A percentile compares a stretch with the other conserved stretches of the same genome.
Conservation (phyloP, 2,797 vertebrate species). For the Gymnoscopelus microlampas region DNA sequence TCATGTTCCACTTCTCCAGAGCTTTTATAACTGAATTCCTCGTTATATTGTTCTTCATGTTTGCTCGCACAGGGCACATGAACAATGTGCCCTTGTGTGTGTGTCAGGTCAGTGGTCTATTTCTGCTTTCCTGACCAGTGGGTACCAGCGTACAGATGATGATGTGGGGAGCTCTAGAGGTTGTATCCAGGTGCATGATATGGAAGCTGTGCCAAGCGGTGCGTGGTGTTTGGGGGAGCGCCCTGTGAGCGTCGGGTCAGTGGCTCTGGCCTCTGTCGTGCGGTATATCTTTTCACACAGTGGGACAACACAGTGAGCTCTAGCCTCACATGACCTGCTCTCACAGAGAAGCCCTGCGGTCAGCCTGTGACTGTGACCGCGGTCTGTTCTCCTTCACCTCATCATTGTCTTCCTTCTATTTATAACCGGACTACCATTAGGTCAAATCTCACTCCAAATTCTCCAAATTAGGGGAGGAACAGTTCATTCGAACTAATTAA, state of each 20-base stretch:
- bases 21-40: no score
- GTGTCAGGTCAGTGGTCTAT: constrained; percentile 32
- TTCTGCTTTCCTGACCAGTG: background rate
- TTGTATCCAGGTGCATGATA: constrained; percentile 45
- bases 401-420: constrained; percentile 60
- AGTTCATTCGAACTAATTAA: no score
- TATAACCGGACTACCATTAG: constrained; percentile 37
- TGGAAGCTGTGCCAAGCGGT: constrained; percentile 54
- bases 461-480: no score
- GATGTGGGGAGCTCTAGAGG: no score
- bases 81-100: no score
- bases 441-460: no score
- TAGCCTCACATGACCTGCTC: constrained; percentile 64
- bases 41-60: no score
- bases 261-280: constrained; percentile 66
- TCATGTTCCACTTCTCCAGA: no score
- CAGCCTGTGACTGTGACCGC: constrained; percentile 33
- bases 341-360: constrained; percentile 45
- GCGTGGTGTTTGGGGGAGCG: constrained; percentile 48
- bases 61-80: no score
- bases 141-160: background rate
- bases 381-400: constrained; percentile 57
- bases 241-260: constrained; percentile 63
- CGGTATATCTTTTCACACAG: constrained; percentile 59
- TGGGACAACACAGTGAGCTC: constrained; percentile 42